Conservation (phyloP, 30 jellyfish, hydroid and myxozoan species). For the Catostylus mosaicus region DNA sequence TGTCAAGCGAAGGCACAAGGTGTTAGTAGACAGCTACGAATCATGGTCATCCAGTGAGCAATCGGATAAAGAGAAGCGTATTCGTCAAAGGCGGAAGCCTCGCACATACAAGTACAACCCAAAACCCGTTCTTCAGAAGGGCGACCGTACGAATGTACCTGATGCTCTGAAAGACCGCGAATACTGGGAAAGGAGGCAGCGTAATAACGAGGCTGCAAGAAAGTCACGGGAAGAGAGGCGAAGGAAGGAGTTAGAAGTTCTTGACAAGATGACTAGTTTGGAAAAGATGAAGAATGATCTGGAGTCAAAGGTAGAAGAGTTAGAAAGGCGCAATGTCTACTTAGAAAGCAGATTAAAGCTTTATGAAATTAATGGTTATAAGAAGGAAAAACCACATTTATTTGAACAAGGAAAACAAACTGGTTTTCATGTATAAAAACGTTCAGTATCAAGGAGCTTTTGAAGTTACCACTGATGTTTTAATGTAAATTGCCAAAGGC, state of each 20-base stretch:
- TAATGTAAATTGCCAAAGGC: too few relatives aligned
- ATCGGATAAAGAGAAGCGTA: neutral
- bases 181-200: slow-evolving; percentile 87
- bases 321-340: slow-evolving; percentile 51
- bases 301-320: slow-evolving; percentile 39
- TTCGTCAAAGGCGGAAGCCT: slow-evolving; percentile 64
- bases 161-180: slow-evolving; percentile 78
- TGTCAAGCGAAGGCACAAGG: slow-evolving; percentile 20
- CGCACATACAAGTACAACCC: slow-evolving; percentile 90
- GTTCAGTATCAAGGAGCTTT: too few relatives aligned
- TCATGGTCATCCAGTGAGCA: slow-evolving; percentile 36
- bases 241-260: slow-evolving; percentile 86
- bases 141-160: slow-evolving; percentile 75
- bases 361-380: neutral
- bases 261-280: slow-evolving; percentile 52
- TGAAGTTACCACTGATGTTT: too few relatives aligned
- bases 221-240: slow-evolving; percentile 93
- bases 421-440: too few relatives aligned
- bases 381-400: neutral
- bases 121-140: slow-evolving; percentile 86
- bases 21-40: slow-evolving; percentile 10
- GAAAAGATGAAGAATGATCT: slow-evolving; percentile 63
- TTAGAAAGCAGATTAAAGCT: slow-evolving; percentile 20
- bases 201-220: slow-evolving; percentile 93
- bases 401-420: too few relatives aligned